phyloP scores from a whole-genome alignment of 2,797 vertebrate species.

The Cyprinodon diabolis region DNA sequence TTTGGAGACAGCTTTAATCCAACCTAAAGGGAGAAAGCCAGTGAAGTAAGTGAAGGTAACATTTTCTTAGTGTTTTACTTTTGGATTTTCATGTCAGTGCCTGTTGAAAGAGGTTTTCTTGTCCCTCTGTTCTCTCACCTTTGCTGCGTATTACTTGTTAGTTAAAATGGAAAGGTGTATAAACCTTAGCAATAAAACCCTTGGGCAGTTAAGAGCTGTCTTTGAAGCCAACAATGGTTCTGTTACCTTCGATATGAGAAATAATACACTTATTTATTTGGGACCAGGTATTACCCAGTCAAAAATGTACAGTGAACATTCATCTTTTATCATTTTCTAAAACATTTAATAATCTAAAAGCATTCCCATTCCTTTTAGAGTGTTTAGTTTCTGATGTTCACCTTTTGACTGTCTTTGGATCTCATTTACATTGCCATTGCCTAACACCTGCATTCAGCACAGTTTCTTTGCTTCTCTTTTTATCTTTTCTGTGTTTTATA shows the following conservation, averaged over 20 bases:
- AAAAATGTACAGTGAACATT: background rate
- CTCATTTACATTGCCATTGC: background rate
- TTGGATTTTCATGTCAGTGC: background rate
- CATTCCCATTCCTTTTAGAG: background rate
- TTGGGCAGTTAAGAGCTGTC: background rate
- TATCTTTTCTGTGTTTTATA: background rate
- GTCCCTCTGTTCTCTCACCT: background rate
- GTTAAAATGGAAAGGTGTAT: background rate
- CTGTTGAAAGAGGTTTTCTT: background rate
- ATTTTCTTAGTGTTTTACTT: background rate
- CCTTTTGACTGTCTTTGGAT: background rate
- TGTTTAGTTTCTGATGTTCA: background rate
- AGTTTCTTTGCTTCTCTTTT: background rate
- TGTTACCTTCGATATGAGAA: background rate
- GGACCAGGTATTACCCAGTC: background rate
- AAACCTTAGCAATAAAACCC: background rate
- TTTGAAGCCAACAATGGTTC: background rate
- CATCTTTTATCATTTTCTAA: background rate
- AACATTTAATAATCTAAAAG: too few species aligned
- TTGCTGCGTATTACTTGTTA: background rate
- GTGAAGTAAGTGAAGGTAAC: too few species aligned
- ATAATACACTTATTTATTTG: background rate
- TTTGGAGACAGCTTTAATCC: background rate
- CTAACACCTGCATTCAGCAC: background rate
- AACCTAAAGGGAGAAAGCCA: background rate